Evolutionary conservation across 2,888 invertebrate species (phyloP), one percentile per base, ranked within the genome.

Genomic region (Tuberolachnus salignus): DNA sequence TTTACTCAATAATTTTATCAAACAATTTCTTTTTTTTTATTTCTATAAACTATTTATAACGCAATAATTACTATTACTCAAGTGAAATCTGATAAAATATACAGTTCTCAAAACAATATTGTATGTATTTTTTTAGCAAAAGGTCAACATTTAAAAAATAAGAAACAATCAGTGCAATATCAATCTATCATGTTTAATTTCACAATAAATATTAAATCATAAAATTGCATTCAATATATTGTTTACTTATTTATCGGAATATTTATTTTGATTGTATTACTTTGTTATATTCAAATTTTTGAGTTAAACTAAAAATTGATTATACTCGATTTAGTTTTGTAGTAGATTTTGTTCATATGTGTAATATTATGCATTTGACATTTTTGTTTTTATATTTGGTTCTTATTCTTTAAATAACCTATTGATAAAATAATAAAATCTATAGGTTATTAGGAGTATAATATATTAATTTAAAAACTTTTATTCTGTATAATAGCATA

Each of bases 41-140:
- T 23, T 13, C n/a, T 14, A n/a, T n/a, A n/a, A 51, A 26, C 4
- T 66, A 21, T 49, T 21, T 49, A 4, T 69, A 69, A 69, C 4
- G 53, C 53, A 69, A 69, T 19, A 19, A 11, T 49, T 51, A 26
- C 26, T 49, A 23, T 53, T 42, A 69, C 51, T 19, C n/a, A 51
- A 67, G 67, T 51, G 26, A 49, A 67, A 67, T 69, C 69, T 44
- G 53, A 69, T 53, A 69, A 55, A 69, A 42, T 14, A 69, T 14
- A 19, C n/a, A 10, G n/a, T 19, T 51, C 34, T 69, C 16, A 55
- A 42, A 53, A 69, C 53, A 69, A 34, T 53, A n/a, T 42, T 34
- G 14, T 67, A 51, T 6, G 49, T 51, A 19, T 49, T 49, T 67
- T 34, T 19, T 69, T 46, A 51, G 14, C 51, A 34, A 34, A 34